A percentile compares a stretch with the other conserved stretches of the same genome.
Conservation (phyloP, 2,888 invertebrate species). For the Lordiphosa fenestrarum region DNA sequence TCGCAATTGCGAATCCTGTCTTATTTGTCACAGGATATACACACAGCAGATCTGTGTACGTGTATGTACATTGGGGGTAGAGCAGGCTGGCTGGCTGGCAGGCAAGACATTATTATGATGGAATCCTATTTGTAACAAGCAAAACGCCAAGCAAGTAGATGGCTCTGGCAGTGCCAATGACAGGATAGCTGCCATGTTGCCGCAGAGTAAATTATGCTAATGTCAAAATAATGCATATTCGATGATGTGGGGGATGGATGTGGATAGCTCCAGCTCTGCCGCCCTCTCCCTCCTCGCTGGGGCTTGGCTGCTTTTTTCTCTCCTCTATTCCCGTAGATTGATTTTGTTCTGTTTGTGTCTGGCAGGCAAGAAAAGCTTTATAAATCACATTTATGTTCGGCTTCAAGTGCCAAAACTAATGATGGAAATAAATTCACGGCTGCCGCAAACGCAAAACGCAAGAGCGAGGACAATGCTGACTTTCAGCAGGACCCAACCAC, state of each 20-base stretch:
- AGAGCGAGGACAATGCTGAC: conserved; percentile 55
- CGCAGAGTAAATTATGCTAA: conserved; percentile 77
- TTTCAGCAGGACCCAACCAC: conserved; percentile 27
- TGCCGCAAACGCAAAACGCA: conserved; percentile 35
- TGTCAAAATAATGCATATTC: conserved; percentile 78
- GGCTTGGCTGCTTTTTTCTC: background rate
- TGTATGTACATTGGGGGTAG: conserved; percentile 6
- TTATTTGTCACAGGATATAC: conserved; percentile 70
- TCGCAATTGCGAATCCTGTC: conserved; percentile 74
- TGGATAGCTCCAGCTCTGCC: conserved; percentile 5
- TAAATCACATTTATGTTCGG: conserved; percentile 70
- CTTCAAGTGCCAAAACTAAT: conserved; percentile 76
- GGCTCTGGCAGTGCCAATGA: conserved; percentile 59
- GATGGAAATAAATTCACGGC: conserved; percentile 76
- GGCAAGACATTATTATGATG: conserved; percentile 75
- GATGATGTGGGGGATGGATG: conserved; percentile 52
- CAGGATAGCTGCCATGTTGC: conserved; percentile 45
- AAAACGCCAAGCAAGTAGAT: conserved; percentile 53
- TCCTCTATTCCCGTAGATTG: conserved; percentile 34
- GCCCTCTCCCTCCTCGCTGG: background rate
- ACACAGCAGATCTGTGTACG: conserved; percentile 6
- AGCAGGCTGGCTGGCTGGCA: conserved; percentile 18
- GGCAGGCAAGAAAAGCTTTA: conserved; percentile 36
- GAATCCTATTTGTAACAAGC: conserved; percentile 75
- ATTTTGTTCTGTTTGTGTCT: conserved; percentile 37